Evolutionary conservation across 2,888 invertebrate species (phyloP), one percentile per base, ranked within the genome.

Genomic region (Blera fallax): DNA sequence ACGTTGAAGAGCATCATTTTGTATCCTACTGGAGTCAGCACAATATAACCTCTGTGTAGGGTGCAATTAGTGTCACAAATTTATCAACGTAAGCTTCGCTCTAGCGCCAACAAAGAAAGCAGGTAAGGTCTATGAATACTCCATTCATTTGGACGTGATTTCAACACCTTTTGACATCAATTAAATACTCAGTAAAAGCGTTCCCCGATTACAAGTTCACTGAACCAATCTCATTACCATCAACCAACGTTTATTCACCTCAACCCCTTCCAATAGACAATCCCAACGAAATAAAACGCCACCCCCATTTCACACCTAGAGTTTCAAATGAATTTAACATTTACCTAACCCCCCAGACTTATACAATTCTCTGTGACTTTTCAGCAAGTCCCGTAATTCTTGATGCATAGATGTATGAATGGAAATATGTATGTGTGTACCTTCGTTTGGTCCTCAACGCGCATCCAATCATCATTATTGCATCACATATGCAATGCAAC

Each of bases 401-500:
- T 74, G 79, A 79, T 83, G 73, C 72, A 83, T n/a, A n/a, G n/a
- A n/a, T n/a, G n/a, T n/a, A n/a, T n/a, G n/a, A n/a, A n/a, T n/a
- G n/a, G n/a, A n/a, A n/a, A n/a, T n/a, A n/a, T n/a, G n/a, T n/a
- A n/a, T 45, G 16, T 4, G n/a, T 8, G 16, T 1, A n/a, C n/a
- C 18, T 21, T 32, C 14, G 8, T 7, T 52, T 50, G 10, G 43
- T 21, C 58, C 54, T 73, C 37, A 56, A 29, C 34, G 43, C 58
- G 60, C 82, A 80, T 84, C 74, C 73, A 84, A 84, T 74, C 84
- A 83, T 73, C 78, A 79, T 69, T 58, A 84, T 70, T 65, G 48
- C 62, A 79, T 74, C 84, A 74, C 74, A 79, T 69, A 74, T 69
- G 74, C 78, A 83, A 40, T 84, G 52, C 50, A 80, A 52, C 60